Base-by-base conservation (phyloP, 2,888 invertebrate genomes). In the Cyrtodaria siliqua region DNA sequence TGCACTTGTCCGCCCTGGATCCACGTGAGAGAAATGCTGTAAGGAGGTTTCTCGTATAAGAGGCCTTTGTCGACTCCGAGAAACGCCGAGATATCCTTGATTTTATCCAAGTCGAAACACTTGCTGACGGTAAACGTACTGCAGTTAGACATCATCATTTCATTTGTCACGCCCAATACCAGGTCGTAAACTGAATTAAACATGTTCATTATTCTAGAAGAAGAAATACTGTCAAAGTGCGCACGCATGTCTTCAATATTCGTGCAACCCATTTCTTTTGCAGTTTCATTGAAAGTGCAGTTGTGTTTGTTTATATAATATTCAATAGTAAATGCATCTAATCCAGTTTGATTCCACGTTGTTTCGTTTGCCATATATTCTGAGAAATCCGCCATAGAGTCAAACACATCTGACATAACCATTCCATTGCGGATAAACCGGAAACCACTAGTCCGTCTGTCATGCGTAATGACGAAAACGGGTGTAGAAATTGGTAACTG, bases 401-500 rank as follows among this genome's bases (percentile, higher is more conserved):
- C 16, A 26, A 38, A 59, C 12, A 20, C 26, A 18, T 69, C 61
- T n/a, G 53, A 40, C 29, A 69, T 44, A 33, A 61, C 27, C 24
- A 61, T n/a, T 1, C 60, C 69, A 29, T 23, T 33, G 2, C 24
- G 20, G 1, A 60, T 16, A 33, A 52, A 57, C n/a, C 20, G 50
- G 4, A 59, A 53, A 49, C 18, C n/a, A 20, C 20, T 23, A 2
- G 33, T 26, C 4, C 42, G 20, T 23, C 24, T 62, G 50, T 71
- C 64, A 44, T 61, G 56, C 2, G 75, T 66, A 12, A 61, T 42
- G 18, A 80, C 40, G 16, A 72, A 52, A 27, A 72, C 69, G n/a
- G 59, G 16, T 2, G 62, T 20, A 4, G 44, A 24, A 3, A 23
- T 27, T n/a, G 68, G 64, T 8, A 67, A 29, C 40, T 50, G n/a